Evolutionary conservation across 2,888 invertebrate species (phyloP).

Genomic region (Microctonus brassicae): DNA sequence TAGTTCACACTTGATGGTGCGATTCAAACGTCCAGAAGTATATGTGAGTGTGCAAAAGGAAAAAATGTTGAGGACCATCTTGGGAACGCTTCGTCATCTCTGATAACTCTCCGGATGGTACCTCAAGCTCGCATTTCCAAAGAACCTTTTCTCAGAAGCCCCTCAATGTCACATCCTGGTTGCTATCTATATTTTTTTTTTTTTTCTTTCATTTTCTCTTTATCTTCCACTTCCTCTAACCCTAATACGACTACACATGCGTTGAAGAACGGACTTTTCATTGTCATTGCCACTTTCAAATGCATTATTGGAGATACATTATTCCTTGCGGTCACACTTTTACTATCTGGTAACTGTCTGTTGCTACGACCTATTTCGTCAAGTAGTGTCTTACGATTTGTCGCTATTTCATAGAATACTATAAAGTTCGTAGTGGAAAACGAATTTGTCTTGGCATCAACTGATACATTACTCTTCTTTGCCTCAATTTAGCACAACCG

Average conservation of each 20-base stretch:
- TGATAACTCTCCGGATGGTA: conserved; percentile 60
- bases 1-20: background rate
- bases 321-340: no score
- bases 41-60: background rate
- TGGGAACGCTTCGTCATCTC: conserved; percentile 66
- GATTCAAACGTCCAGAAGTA: background rate
- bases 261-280: no score
- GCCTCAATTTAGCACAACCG: no score
- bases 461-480: conserved; percentile 18
- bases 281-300: background rate
- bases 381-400: conserved; percentile 31
- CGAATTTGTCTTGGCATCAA: conserved; percentile 23
- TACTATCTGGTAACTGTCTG: background rate
- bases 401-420: conserved; percentile 23
- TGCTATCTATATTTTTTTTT: background rate
- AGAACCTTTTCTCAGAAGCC: conserved; percentile 7
- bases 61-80: conserved; percentile 59
- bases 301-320: conserved; percentile 2
- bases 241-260: no score
- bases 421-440: conserved; percentile 21
- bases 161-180: conserved; percentile 11
- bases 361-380: background rate
- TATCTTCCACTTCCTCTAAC: background rate
- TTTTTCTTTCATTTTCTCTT: background rate
- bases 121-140: conserved; percentile 33